A percentile compares a stretch with the other conserved stretches of the same genome.
phyloP scores from a whole-genome alignment of 2,113 vertebrate species.

The Hipposideros armiger region DNA sequence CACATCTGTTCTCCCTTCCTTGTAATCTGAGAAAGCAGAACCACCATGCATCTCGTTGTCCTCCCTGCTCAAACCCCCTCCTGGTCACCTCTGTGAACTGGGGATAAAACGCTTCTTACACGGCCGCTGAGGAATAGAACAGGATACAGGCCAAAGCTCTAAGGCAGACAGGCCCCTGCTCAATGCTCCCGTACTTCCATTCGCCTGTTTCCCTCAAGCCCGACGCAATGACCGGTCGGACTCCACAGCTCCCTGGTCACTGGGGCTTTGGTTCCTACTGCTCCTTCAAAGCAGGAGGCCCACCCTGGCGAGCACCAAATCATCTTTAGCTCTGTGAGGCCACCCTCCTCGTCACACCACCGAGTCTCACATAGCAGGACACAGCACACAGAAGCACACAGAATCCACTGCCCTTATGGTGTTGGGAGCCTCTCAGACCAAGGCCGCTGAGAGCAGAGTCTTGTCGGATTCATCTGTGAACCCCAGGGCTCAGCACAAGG shows the following conservation, averaged over 20 bases:
- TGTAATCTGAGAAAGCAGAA: not conserved
- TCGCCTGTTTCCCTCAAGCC: not conserved
- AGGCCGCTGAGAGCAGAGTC: not conserved
- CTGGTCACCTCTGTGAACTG: not conserved
- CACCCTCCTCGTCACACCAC: not conserved
- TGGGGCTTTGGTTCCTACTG: not conserved
- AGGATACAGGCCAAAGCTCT: not conserved
- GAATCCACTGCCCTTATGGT: accelerated
- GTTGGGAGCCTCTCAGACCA: not conserved
- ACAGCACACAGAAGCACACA: not conserved
- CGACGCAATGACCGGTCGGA: accelerated
- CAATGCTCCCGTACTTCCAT: not conserved
- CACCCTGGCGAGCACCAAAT: accelerated
- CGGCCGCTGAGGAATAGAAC: not conserved
- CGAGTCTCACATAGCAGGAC: not conserved
- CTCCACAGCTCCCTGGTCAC: not conserved
- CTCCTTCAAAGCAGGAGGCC: not conserved
- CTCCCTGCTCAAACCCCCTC: not conserved
- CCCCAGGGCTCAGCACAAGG: not conserved
- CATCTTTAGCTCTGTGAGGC: not conserved
- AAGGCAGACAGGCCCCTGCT: not conserved
- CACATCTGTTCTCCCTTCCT: not conserved
- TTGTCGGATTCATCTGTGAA: not conserved
- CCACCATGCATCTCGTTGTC: not conserved
- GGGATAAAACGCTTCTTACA: not conserved